Base-by-base conservation (phyloP, 1,140 invertebrate genomes). In the Nasonia longicornis region DNA sequence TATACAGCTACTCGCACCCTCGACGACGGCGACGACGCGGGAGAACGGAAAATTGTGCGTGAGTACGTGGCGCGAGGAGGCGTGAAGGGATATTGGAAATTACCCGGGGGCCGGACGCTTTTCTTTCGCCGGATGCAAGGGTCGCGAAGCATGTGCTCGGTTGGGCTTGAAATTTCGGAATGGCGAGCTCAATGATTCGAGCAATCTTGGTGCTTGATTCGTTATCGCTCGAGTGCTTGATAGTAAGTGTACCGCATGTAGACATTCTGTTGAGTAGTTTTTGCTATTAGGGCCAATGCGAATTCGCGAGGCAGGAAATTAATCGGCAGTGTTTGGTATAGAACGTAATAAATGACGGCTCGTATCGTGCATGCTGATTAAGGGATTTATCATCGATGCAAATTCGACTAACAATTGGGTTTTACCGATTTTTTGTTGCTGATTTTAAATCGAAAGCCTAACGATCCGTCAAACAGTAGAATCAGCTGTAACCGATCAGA, bases 41-140 rank as follows among this genome's bases (percentile, higher is more conserved):
- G 70, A 78, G 76, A 85, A 83, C 76, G 82, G 83, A 83, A 84
- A 85, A 84, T 84, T 83, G 84, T 84, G 85, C 83, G 83, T 77
- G 80, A 22, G 71, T 74, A 48, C 83, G 58, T 4, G 31, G 69
- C 79, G 74, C 75, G 74, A 67, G 72, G 35, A 58, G 12, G 22
- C 14, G 35, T n/a, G 14, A 22, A 63, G 84, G 82, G 83, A 84
- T 84, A 84, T 85, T 85, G 73, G 29, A 66, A 76, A 82, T 82
- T 81, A 77, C 22, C 20, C 22, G n/a, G 42, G 79, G 31, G 52
- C 14, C 29, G 38, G 11, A 69, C 35, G 48, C 16, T 22, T 76
- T 70, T 71, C n/a, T 71, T 76, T 8, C 35, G 77, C 31, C 66
- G 22, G 66, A 67, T 67, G 29, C 29, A n/a, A 31, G 10, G 29